A percentile compares a stretch with the other conserved stretches of the same genome.
Conservation (phyloP, 2,113 vertebrate species). For the Leiothrix lutea region DNA sequence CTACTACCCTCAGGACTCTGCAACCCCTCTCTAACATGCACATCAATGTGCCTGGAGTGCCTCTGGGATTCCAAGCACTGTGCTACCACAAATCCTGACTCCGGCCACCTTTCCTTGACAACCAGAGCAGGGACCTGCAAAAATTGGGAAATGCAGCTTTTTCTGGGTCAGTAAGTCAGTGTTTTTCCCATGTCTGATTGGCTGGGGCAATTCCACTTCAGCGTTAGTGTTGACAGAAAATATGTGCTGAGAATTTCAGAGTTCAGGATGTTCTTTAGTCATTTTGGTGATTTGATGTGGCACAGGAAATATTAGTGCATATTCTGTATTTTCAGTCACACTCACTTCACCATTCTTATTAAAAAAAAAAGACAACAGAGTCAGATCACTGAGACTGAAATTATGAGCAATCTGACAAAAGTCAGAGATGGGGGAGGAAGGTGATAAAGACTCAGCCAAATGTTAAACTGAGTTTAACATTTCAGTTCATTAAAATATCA, state of each 20-base stretch:
- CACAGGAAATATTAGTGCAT: constrained; percentile 69
- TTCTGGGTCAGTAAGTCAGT: constrained; percentile 56
- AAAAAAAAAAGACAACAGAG: constrained; percentile 31
- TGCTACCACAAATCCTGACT: neutral
- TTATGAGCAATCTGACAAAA: constrained; percentile 64
- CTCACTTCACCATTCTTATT: constrained; percentile 49
- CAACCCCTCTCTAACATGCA: neutral
- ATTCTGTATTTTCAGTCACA: constrained; percentile 66
- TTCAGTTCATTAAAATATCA: neutral
- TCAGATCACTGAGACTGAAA: constrained; percentile 42
- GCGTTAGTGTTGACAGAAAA: constrained; percentile 47
- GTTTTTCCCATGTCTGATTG: constrained; percentile 28
- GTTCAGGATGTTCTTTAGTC: constrained; percentile 48
- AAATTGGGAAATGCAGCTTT: constrained; percentile 9
- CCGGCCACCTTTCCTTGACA: neutral
- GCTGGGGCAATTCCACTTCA: constrained; percentile 44
- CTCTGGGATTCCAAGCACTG: neutral
- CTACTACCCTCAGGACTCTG: constrained; percentile 7
- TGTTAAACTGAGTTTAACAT: constrained; percentile 6
- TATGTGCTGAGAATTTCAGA: neutral
- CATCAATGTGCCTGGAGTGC: neutral
- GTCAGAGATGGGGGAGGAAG: constrained; percentile 59
- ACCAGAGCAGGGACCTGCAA: neutral
- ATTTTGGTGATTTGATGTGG: constrained; percentile 52
- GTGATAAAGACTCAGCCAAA: constrained; percentile 65